Percentiles rank a stretch among this genome's conserved stretches.
These are phyloP conservation scores for Metallyticus violacea DNA, from an alignment of 2,888 invertebrate species.

Conservation along the genomic window DNA sequence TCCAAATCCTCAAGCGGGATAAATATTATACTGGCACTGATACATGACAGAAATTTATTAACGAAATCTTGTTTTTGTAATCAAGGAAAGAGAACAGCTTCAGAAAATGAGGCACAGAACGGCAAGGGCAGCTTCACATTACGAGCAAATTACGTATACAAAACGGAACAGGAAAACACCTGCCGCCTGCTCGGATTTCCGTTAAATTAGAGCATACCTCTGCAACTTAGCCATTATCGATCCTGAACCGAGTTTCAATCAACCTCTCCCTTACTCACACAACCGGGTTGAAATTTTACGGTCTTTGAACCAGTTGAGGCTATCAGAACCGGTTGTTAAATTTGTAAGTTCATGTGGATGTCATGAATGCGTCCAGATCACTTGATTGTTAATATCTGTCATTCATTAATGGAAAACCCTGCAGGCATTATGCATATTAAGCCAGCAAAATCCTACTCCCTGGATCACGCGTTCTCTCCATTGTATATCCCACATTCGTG, in stretches of 20 bases:
- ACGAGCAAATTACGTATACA: not conserved
- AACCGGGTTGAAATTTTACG: not conserved
- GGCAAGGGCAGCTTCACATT: not conserved
- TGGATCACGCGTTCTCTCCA: no score
- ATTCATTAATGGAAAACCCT: not conserved
- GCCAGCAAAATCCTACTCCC: no score
- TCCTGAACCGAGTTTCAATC: not conserved
- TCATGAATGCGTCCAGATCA: not conserved
- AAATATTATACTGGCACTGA: not conserved
- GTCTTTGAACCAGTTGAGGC: not conserved
- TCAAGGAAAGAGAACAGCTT: not conserved
- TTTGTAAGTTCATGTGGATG: not conserved
- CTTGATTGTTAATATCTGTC: not conserved
- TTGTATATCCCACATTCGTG: no score
- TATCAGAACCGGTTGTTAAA: not conserved
- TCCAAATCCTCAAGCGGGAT: not conserved
- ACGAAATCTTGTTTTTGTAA: not conserved
- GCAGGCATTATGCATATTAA: no score
- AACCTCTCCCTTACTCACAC: not conserved
- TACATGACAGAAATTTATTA: not conserved
- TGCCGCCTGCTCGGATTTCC: not conserved
- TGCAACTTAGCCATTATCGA: not conserved
- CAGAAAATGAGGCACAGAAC: not conserved
- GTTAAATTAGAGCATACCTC: not conserved
- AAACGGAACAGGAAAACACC: not conserved